Conservation (phyloP, 2,797 vertebrate genomes). For the Naso thynnoides region DNA sequence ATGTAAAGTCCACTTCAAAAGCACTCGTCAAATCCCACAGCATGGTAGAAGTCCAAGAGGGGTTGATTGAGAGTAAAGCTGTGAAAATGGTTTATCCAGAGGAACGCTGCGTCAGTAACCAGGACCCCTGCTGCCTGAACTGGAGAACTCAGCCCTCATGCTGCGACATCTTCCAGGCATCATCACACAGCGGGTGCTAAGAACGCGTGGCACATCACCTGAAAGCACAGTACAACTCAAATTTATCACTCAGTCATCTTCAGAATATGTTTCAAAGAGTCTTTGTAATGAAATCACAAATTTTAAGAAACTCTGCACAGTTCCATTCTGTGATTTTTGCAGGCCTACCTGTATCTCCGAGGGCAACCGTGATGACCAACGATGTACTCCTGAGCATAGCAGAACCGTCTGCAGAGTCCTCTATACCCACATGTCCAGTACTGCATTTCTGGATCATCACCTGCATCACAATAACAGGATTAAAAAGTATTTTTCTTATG, state of each 20-base stretch:
- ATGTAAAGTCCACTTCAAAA: conserved; percentile 42
- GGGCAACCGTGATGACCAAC: conserved; percentile 83
- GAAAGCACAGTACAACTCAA: conserved; percentile 42
- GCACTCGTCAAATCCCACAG: conserved; percentile 33
- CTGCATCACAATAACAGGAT: conserved; percentile 51
- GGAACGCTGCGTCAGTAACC: not conserved
- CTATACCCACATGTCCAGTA: conserved; percentile 81
- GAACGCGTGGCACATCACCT: conserved; percentile 83
- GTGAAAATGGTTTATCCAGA: conserved; percentile 25
- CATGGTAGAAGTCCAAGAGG: conserved; percentile 13
- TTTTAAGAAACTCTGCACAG: not conserved
- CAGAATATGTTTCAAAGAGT: not conserved
- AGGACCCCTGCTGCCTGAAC: conserved; percentile 9
- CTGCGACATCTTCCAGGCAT: conserved; percentile 32
- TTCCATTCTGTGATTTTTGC: not conserved
- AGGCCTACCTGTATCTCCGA: conserved; percentile 79
- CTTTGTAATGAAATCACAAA: not conserved
- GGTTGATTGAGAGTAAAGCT: not conserved
- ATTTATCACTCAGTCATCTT: not conserved
- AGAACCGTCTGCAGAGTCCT: conserved; percentile 85
- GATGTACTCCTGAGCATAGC: conserved; percentile 82
- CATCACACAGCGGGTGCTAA: conserved; percentile 55
- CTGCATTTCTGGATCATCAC: conserved; percentile 69
- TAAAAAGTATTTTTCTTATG: not conserved
- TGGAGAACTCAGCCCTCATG: conserved; percentile 22